phyloP scores from a whole-genome alignment of 2,797 vertebrate species.

The Sebastolobus altivelis region DNA sequence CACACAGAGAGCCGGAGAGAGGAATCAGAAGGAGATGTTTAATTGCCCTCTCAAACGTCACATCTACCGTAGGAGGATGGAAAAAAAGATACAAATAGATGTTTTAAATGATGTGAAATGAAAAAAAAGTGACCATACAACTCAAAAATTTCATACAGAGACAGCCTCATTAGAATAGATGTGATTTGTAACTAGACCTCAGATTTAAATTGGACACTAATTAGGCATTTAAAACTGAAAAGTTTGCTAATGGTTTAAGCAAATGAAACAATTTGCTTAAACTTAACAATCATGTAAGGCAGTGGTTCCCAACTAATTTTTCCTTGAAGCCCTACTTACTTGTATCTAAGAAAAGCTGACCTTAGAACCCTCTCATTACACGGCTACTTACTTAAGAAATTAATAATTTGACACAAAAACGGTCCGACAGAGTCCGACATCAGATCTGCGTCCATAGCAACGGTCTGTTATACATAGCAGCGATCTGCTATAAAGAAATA shows the following conservation, averaged over 20 bases:
- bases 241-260: not conserved
- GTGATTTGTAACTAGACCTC: not conserved
- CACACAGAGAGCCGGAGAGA: slow-evolving; percentile 13
- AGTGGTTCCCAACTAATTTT: too few species aligned
- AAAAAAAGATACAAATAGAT: slow-evolving; percentile 1
- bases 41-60: slow-evolving; percentile 56
- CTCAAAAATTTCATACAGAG: not conserved
- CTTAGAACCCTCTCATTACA: too few species aligned
- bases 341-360: too few species aligned
- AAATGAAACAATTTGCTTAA: not conserved
- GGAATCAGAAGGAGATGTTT: slow-evolving; percentile 45
- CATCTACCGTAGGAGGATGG: slow-evolving; percentile 10
- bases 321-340: too few species aligned
- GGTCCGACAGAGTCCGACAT: too few species aligned
- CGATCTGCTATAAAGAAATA: too few species aligned
- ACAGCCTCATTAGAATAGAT: not conserved
- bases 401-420: too few species aligned
- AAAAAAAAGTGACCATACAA: slow-evolving; percentile 16
- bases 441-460: too few species aligned
- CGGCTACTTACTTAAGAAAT: too few species aligned
- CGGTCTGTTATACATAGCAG: too few species aligned
- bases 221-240: not conserved
- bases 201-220: not conserved
- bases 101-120: not conserved
- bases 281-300: not conserved